Percentiles rank a stretch among this genome's conserved stretches.
These are phyloP conservation scores for Clarias gariepinus DNA, from an alignment of 2,113 vertebrate species.

Conservation along the genomic window DNA sequence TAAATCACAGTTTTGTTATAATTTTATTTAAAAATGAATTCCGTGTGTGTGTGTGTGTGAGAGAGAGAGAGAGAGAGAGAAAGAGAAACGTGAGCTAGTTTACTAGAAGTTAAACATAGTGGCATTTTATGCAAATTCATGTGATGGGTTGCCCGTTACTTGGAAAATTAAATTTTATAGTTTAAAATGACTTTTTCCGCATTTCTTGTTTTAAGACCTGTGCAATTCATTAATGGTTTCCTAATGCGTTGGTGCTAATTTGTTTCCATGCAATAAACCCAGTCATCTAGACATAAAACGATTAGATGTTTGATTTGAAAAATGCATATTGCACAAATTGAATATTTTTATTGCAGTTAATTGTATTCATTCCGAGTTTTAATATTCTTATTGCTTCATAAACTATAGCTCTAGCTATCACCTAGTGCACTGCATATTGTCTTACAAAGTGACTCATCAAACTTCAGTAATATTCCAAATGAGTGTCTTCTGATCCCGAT, in stretches of 20 bases:
- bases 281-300: neutral
- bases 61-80: no score
- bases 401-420: neutral
- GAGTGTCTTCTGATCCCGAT: neutral
- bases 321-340: neutral
- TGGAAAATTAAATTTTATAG: neutral
- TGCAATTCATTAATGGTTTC: neutral
- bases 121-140: neutral
- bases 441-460: slow-evolving; percentile 14
- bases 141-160: neutral
- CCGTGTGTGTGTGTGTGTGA: neutral
- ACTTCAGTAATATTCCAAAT: neutral
- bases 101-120: neutral
- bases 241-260: neutral
- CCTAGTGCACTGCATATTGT: neutral
- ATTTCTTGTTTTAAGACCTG: neutral
- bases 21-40: neutral
- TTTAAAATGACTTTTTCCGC: neutral
- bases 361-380: neutral
- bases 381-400: neutral
- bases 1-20: neutral
- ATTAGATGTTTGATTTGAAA: neutral
- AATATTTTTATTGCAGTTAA: neutral
- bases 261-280: neutral
- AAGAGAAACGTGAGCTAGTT: neutral